These are phyloP conservation scores for Vanacampus margaritifer DNA, from an alignment of 2,113 vertebrate species.

Conservation along the genomic window DNA sequence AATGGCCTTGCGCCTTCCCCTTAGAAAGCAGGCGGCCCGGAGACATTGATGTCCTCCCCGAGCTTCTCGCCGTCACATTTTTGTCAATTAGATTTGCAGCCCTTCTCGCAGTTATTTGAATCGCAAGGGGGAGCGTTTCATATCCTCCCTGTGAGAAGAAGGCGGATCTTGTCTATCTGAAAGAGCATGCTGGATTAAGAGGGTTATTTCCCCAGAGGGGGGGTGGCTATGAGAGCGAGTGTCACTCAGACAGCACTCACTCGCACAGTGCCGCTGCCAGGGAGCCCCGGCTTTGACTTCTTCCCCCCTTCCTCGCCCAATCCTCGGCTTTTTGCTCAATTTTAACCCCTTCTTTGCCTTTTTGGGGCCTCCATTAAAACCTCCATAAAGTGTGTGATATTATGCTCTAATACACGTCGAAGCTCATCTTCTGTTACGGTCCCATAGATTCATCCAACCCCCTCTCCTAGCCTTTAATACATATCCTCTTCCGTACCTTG, in stretches of 20 bases:
- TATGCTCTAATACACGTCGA: not conserved
- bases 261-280: slow-evolving; percentile 59
- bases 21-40: slow-evolving; percentile 45
- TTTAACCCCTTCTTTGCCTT: slow-evolving; percentile 16
- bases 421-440: not conserved
- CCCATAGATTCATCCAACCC: not conserved
- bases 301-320: slow-evolving; percentile 37
- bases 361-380: not conserved
- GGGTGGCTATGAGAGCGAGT: slow-evolving; percentile 69
- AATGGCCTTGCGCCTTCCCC: slow-evolving; percentile 46
- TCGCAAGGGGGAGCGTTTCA: slow-evolving; percentile 82
- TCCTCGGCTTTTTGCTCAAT: slow-evolving; percentile 26
- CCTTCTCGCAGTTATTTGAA: slow-evolving; percentile 69
- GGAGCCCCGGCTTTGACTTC: slow-evolving; percentile 55
- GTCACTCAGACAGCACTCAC: slow-evolving; percentile 70
- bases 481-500: slow-evolving; percentile 41
- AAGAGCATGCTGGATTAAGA: slow-evolving; percentile 88
- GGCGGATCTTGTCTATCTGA: slow-evolving; percentile 87
- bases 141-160: slow-evolving; percentile 82
- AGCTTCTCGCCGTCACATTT: slow-evolving; percentile 55
- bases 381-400: not conserved
- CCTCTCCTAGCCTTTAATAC: slow-evolving; percentile 1
- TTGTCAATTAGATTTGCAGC: slow-evolving; percentile 65
- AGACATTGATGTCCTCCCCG: slow-evolving; percentile 64
- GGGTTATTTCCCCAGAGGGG: slow-evolving; percentile 90